phyloP scores from a whole-genome alignment of 2,888 invertebrate species.

The Microctonus aethiopoides region DNA sequence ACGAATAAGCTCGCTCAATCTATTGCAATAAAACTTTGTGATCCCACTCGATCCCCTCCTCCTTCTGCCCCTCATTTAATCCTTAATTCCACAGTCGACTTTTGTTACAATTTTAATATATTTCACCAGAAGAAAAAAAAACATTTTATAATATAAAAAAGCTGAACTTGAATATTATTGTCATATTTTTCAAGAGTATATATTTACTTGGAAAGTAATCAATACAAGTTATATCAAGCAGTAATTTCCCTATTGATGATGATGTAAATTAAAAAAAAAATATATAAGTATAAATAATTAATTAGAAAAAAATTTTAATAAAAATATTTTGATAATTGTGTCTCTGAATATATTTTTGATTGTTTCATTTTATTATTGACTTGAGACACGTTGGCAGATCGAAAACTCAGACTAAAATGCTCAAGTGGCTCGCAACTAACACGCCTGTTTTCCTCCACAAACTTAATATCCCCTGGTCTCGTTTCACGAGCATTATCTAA shows the following conservation, averaged over 20 bases:
- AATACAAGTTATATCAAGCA: too few species aligned
- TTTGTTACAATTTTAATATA: constrained; percentile 10
- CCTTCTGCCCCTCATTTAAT: neutral
- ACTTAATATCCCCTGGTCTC: constrained; percentile 22
- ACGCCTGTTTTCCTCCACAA: constrained; percentile 6
- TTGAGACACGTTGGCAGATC: too few species aligned
- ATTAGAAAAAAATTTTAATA: too few species aligned
- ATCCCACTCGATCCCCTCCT: neutral
- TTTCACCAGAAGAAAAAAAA: neutral
- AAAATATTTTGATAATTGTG: too few species aligned
- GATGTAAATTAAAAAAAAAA: too few species aligned
- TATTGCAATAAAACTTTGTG: constrained; percentile 19
- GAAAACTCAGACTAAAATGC: neutral
- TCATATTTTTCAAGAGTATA: neutral
- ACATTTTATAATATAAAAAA: neutral
- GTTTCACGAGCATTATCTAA: constrained; percentile 42
- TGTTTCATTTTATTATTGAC: too few species aligned
- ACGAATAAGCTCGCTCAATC: constrained; percentile 13
- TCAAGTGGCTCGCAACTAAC: constrained; percentile 8
- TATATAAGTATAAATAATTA: too few species aligned
- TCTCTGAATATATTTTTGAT: too few species aligned
- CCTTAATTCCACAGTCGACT: neutral
- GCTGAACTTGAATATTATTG: neutral
- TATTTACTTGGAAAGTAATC: too few species aligned
- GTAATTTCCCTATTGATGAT: too few species aligned